These are phyloP conservation scores for Podarcis siculus DNA, from an alignment of 2,797 vertebrate genomes.

Conservation along the genomic window DNA sequence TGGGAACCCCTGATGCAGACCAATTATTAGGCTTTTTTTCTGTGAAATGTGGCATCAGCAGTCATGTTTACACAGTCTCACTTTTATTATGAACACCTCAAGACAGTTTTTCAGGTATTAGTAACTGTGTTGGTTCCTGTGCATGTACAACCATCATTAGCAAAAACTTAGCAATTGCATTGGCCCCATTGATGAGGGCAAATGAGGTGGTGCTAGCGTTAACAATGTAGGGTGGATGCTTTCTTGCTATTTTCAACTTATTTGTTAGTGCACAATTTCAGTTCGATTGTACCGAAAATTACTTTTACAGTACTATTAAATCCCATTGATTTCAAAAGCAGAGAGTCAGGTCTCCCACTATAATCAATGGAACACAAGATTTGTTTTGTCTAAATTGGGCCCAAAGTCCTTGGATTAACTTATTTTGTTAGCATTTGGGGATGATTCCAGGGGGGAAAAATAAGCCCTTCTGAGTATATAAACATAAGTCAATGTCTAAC, in stretches of 20 bases:
- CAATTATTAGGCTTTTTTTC: not conserved
- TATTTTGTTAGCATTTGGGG: not conserved
- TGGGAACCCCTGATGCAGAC: too few species aligned
- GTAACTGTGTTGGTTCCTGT: not conserved
- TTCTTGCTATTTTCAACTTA: not conserved
- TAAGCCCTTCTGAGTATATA: not conserved
- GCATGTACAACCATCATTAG: not conserved
- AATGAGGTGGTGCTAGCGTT: not conserved
- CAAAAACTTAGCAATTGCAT: not conserved
- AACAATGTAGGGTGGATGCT: not conserved
- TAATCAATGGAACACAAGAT: not conserved
- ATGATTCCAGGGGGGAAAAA: not conserved
- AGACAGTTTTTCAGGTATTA: not conserved
- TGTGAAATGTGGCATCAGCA: not conserved
- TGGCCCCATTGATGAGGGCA: not conserved
- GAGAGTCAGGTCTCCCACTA: not conserved
- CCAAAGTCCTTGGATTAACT: not conserved
- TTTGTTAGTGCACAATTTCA: not conserved
- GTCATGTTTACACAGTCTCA: not conserved
- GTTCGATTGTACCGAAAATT: too few species aligned
- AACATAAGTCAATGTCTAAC: not conserved
- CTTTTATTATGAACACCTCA: not conserved
- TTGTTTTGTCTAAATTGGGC: not conserved
- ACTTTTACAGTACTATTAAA: not conserved
- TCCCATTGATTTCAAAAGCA: not conserved